Evolutionary conservation across 2,113 vertebrate species (phyloP).

Genomic region (Empidonax alnorum): DNA sequence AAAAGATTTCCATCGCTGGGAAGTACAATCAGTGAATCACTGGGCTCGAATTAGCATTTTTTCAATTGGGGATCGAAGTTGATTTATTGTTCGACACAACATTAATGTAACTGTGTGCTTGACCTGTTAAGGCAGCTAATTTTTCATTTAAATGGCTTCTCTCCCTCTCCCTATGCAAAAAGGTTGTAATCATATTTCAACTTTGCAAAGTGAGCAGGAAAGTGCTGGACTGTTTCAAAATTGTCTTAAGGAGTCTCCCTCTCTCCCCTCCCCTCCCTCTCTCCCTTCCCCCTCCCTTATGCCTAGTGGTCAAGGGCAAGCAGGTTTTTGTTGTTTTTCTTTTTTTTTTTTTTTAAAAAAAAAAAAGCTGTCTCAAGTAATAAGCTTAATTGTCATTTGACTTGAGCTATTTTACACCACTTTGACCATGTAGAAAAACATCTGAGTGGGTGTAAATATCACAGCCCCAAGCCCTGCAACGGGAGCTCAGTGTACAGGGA

Average conservation of each 20-base stretch:
- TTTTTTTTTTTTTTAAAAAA: not conserved
- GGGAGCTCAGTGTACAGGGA: not conserved
- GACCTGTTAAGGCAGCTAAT: slow-evolving; percentile 79
- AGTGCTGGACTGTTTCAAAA: slow-evolving; percentile 74
- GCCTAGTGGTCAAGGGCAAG: slow-evolving; percentile 73
- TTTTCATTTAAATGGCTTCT: slow-evolving; percentile 79
- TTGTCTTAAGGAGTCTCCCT: slow-evolving; percentile 58
- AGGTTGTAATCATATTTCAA: slow-evolving; percentile 80
- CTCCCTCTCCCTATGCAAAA: slow-evolving; percentile 58
- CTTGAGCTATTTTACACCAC: slow-evolving; percentile 50
- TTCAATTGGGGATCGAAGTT: slow-evolving; percentile 83
- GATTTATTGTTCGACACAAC: slow-evolving; percentile 83
- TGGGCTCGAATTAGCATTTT: slow-evolving; percentile 81
- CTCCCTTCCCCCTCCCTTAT: not conserved
- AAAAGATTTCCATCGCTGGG: slow-evolving; percentile 76
- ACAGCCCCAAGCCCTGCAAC: not conserved
- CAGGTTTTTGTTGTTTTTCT: not conserved
- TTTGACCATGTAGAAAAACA: not conserved
- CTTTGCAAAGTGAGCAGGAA: slow-evolving; percentile 73
- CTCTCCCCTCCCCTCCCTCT: slow-evolving; percentile 6
- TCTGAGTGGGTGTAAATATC: slow-evolving; percentile 41
- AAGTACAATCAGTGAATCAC: slow-evolving; percentile 80
- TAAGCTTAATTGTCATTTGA: slow-evolving; percentile 69
- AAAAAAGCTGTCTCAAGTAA: slow-evolving; percentile 60
- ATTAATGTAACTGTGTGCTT: slow-evolving; percentile 82